Percentiles rank a stretch among this genome's conserved stretches.
Conservation (phyloP, 2,113 vertebrate genomes). For the Tenebrosternarchus preto region DNA sequence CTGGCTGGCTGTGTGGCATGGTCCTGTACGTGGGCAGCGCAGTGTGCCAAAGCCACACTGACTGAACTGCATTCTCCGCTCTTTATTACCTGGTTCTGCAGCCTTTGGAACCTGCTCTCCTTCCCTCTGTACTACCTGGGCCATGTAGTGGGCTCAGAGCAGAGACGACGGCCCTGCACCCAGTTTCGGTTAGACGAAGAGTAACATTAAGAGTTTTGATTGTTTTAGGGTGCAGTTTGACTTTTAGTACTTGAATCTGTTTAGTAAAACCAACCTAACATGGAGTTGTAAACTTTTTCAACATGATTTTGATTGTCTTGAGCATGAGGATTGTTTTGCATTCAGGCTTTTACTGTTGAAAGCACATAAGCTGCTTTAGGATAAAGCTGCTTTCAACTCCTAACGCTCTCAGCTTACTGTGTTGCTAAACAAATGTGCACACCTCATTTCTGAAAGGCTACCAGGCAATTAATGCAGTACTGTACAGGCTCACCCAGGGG, state of each 20-base stretch:
- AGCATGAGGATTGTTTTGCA: background rate
- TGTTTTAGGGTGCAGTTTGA: too few relatives aligned
- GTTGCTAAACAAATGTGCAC: conserved; percentile 29
- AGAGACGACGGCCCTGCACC: conserved; percentile 33
- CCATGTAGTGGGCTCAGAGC: conserved; percentile 31
- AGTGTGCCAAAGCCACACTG: conserved; percentile 52
- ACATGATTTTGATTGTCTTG: background rate
- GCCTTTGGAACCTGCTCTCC: conserved; percentile 61
- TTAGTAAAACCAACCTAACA: too few relatives aligned
- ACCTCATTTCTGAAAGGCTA: conserved; percentile 12
- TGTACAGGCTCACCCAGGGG: background rate
- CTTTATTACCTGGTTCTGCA: conserved; percentile 63
- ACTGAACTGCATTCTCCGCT: conserved; percentile 53
- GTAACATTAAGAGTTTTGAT: too few relatives aligned
- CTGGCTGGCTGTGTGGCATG: conserved; percentile 53
- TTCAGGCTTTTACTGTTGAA: background rate
- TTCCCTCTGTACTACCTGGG: conserved; percentile 62
- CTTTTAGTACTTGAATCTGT: too few relatives aligned
- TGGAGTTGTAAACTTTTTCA: too few relatives aligned
- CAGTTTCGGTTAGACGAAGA: conserved; percentile 54
- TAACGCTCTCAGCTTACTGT: conserved; percentile 45
- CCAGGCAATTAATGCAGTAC: background rate
- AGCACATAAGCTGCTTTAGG: conserved; percentile 23
- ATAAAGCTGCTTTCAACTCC: conserved; percentile 42
- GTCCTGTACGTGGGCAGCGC: conserved; percentile 54